phyloP scores from a whole-genome alignment of 2,888 invertebrate species.

The Cepaea hortensis region DNA sequence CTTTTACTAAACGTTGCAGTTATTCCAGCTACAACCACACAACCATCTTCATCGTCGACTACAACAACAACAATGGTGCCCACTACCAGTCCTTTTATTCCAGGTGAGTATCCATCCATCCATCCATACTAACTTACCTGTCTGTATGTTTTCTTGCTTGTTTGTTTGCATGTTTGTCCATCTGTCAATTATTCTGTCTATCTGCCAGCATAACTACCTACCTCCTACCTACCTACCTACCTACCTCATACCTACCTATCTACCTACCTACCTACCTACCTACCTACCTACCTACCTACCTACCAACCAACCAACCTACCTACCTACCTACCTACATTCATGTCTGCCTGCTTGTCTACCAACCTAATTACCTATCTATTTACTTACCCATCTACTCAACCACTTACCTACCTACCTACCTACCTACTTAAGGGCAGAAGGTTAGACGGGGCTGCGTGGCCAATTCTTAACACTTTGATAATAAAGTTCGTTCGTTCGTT shows the following conservation, averaged over 20 bases:
- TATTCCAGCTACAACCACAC: conserved; percentile 33
- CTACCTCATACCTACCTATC: too few relatives aligned
- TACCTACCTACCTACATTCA: too few relatives aligned
- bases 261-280: too few relatives aligned
- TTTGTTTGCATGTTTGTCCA: neutral
- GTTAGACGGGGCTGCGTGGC: too few relatives aligned
- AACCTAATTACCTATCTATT: too few relatives aligned
- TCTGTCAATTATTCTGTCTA: neutral
- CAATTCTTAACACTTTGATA: too few relatives aligned
- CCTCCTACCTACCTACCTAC: too few relatives aligned
- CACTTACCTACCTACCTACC: neutral
- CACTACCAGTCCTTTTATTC: conserved; percentile 40
- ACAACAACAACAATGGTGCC: conserved; percentile 23
- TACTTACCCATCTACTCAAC: neutral
- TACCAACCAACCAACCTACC: neutral
- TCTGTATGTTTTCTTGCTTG: neutral
- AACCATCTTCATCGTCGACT: conserved; percentile 24
- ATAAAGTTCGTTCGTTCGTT: too few relatives aligned
- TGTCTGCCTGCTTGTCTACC: too few relatives aligned
- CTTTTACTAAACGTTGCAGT: conserved; percentile 16
- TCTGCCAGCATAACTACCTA: neutral
- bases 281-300: neutral
- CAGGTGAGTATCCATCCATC: conserved; percentile 38
- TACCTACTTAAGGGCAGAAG: neutral
- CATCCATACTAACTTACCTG: neutral